phyloP scores from a whole-genome alignment of 1,140 invertebrate species.

The Theocolax elegans region DNA sequence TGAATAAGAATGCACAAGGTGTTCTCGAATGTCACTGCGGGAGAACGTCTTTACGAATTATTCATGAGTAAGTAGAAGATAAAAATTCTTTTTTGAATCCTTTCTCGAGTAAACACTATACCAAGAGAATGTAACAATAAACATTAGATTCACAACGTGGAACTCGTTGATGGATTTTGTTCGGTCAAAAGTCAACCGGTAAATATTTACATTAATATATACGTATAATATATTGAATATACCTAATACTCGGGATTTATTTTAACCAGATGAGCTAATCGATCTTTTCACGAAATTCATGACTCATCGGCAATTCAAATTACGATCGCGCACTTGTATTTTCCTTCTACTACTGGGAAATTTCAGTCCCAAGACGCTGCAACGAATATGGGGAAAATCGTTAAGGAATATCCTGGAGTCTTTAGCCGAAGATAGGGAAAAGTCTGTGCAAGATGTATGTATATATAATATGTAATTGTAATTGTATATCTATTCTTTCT shows the following conservation, averaged over 20 bases:
- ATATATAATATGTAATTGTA: too few relatives aligned
- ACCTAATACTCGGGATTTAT: background rate
- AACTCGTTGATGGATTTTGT: slow-evolving; percentile 78
- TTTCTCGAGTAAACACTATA: too few relatives aligned
- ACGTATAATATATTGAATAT: background rate
- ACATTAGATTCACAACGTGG: too few relatives aligned
- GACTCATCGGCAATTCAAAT: slow-evolving; percentile 68
- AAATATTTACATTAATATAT: background rate
- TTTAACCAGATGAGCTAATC: slow-evolving; percentile 16
- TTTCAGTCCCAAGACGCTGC: slow-evolving; percentile 73
- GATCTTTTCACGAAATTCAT: slow-evolving; percentile 27
- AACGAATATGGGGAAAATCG: slow-evolving; percentile 72
- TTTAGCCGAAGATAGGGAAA: slow-evolving; percentile 65
- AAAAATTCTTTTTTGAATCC: too few relatives aligned
- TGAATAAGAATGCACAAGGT: too few relatives aligned
- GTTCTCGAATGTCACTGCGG: too few relatives aligned
- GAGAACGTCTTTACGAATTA: too few relatives aligned
- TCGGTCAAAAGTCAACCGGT: slow-evolving; percentile 48
- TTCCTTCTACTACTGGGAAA: slow-evolving; percentile 75
- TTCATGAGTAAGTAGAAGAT: too few relatives aligned
- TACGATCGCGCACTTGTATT: slow-evolving; percentile 75
- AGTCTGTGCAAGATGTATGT: slow-evolving; percentile 66
- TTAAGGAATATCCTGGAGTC: slow-evolving; percentile 61
- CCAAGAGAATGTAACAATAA: too few relatives aligned
- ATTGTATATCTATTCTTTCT: too few relatives aligned